A percentile compares a stretch with the other conserved stretches of the same genome.
Conservation (phyloP, 2,113 vertebrate genomes). For the Actenoides hombroni region DNA sequence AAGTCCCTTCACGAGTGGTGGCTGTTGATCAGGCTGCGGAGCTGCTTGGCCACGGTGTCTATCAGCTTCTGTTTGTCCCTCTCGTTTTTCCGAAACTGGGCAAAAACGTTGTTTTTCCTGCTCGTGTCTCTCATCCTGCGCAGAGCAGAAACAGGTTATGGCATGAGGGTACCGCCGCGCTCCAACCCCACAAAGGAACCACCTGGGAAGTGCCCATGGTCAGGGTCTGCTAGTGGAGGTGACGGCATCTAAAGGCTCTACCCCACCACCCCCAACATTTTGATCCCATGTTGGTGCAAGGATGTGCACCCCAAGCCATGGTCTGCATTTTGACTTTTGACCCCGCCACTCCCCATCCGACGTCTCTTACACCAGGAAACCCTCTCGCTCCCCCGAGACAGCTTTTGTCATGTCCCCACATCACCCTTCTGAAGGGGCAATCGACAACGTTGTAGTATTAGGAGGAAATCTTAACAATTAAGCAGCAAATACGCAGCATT, state of each 20-base stretch:
- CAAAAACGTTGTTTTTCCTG: slow-evolving; percentile 92
- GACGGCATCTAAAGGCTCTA: neutral
- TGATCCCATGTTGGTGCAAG: too few relatives aligned
- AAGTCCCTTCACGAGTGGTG: slow-evolving; percentile 81
- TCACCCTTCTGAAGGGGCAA: rapidly evolving
- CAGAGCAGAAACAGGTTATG: neutral
- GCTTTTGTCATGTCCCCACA: rapidly evolving
- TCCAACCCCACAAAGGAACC: neutral
- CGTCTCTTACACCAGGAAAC: neutral
- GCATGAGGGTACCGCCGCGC: neutral
- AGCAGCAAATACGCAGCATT: neutral
- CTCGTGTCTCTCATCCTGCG: slow-evolving; percentile 92
- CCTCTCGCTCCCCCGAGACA: neutral
- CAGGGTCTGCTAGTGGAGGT: neutral
- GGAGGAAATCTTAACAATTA: neutral
- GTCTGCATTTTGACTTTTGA: neutral
- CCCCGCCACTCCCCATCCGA: neutral
- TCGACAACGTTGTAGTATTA: rapidly evolving
- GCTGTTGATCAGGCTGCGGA: slow-evolving; percentile 88
- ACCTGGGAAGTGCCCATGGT: rapidly evolving
- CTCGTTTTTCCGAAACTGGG: slow-evolving; percentile 94
- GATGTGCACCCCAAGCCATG: neutral
- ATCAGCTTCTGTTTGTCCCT: slow-evolving; percentile 96
- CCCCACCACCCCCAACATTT: neutral
- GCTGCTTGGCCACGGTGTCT: slow-evolving; percentile 93